A percentile compares a stretch with the other conserved stretches of the same genome.
phyloP scores from a whole-genome alignment of 2,113 vertebrate genomes.

The Tilapia sparmanii region DNA sequence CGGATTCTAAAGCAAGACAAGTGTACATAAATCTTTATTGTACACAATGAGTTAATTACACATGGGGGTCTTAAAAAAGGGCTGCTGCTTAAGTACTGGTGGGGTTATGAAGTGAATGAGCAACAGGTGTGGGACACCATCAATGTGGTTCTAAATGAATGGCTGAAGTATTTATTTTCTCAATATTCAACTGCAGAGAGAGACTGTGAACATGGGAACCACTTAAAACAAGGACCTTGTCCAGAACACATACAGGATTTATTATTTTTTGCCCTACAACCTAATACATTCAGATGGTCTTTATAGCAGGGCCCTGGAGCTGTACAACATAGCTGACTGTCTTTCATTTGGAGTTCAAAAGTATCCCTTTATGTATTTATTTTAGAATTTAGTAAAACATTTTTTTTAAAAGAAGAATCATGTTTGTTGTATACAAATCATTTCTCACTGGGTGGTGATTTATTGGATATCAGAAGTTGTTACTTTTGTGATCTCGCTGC shows the following conservation, averaged over 20 bases:
- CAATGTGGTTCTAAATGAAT: background rate
- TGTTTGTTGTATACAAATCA: background rate
- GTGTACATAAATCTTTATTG: background rate
- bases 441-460: background rate
- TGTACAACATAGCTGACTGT: background rate
- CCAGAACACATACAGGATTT: background rate
- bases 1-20: background rate
- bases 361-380: background rate
- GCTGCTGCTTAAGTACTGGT: background rate
- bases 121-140: background rate
- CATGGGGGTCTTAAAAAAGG: background rate
- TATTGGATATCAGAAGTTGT: background rate
- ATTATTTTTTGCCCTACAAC: background rate
- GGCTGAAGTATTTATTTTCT: background rate
- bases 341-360: background rate
- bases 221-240: background rate
- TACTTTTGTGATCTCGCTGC: background rate
- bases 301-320: background rate
- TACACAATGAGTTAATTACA: background rate
- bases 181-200: background rate
- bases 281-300: background rate
- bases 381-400: accelerated
- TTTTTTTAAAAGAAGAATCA: background rate
- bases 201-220: background rate
- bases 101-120: background rate